Evolutionary conservation across 2,113 vertebrate species (phyloP).

Genomic region (Chloroceryle aenea): DNA sequence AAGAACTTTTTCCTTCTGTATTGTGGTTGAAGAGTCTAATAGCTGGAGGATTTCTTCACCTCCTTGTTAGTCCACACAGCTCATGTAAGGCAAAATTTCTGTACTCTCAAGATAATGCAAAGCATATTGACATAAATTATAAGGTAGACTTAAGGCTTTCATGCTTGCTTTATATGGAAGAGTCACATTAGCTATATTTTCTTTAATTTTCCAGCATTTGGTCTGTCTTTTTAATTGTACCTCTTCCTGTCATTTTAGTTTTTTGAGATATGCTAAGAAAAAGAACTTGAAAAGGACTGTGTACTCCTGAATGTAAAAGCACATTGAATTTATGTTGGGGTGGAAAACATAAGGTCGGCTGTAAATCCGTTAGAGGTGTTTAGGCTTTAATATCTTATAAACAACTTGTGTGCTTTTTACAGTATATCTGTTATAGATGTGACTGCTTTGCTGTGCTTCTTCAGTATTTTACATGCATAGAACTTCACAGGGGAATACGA

Average conservation of each 20-base stretch:
- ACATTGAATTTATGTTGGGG: background rate
- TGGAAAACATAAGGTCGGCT: background rate
- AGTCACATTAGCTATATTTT: background rate
- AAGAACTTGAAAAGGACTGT: background rate
- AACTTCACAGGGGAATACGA: conserved; percentile 31
- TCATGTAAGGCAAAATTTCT: background rate
- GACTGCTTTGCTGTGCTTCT: background rate
- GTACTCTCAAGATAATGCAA: background rate
- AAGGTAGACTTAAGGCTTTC: background rate
- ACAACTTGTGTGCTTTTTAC: background rate
- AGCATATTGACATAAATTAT: background rate
- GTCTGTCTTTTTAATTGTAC: background rate
- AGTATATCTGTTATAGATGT: background rate
- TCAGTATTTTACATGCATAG: background rate
- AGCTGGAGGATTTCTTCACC: background rate
- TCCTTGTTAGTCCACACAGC: background rate
- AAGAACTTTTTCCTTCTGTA: background rate
- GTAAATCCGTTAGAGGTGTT: background rate
- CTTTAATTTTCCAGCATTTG: background rate
- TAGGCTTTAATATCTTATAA: background rate
- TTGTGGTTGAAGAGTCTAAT: background rate
- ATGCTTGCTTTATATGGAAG: background rate
- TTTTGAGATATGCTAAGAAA: background rate
- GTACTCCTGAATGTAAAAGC: background rate
- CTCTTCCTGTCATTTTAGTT: background rate